Percentiles rank a stretch among this genome's conserved stretches.
phyloP scores from a whole-genome alignment of 2,888 invertebrate genomes.

The Serrognathus titanus region DNA sequence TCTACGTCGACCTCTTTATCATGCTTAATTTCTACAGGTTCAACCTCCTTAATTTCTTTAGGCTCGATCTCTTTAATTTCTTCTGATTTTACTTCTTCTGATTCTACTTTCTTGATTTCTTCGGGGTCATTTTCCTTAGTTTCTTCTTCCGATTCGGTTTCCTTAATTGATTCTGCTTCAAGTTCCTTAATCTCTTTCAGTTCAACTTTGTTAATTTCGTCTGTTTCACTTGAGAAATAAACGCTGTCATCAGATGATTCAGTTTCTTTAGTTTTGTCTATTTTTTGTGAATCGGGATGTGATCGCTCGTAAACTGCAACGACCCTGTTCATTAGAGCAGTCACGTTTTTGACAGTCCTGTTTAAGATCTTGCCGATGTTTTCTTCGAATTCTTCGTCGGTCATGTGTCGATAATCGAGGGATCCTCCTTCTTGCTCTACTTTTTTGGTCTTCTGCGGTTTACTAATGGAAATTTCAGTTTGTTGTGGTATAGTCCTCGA shows the following conservation, averaged over 20 bases:
- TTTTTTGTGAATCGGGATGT: background rate
- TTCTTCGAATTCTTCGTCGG: conserved; percentile 15
- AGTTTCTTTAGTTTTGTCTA: too few relatives aligned
- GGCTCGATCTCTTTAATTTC: background rate
- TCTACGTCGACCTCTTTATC: too few relatives aligned
- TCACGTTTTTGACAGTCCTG: conserved; percentile 14
- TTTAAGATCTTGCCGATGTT: conserved; percentile 15
- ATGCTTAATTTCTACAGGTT: too few relatives aligned
- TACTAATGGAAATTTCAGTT: too few relatives aligned
- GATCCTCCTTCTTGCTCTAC: too few relatives aligned
- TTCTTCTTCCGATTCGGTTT: background rate
- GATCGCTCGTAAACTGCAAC: conserved; percentile 14
- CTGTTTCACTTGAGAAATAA: too few relatives aligned
- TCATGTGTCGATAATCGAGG: background rate
- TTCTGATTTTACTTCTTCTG: background rate
- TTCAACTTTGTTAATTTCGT: too few relatives aligned
- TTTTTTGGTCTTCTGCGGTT: too few relatives aligned
- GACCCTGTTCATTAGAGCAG: conserved; percentile 13
- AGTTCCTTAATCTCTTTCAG: background rate
- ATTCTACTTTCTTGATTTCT: background rate
- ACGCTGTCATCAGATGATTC: too few relatives aligned
- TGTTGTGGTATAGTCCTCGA: too few relatives aligned
- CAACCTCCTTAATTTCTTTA: background rate
- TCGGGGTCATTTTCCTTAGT: background rate
- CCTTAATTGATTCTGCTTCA: background rate